Conservation (phyloP, 2,113 vertebrate species). For the Sphyrna mokarran region DNA sequence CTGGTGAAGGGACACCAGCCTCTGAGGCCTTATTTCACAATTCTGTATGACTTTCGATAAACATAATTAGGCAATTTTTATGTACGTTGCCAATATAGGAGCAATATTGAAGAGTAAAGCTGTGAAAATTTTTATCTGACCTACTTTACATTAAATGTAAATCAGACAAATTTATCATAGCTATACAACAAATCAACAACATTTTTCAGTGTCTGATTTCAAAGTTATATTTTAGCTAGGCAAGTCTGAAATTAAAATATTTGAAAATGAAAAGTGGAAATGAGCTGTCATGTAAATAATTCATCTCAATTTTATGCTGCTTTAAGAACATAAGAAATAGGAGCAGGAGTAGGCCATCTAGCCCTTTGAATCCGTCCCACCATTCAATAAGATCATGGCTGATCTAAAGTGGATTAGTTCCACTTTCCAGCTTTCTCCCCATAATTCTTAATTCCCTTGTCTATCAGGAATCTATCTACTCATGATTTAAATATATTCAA, state of each 20-base stretch:
- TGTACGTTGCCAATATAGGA: background rate
- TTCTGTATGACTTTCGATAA: background rate
- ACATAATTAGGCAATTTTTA: background rate
- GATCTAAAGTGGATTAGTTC: no score
- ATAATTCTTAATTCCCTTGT: no score
- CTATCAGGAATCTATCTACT: no score
- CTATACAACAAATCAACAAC: background rate
- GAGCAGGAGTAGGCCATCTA: no score
- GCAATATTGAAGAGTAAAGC: background rate
- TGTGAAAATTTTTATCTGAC: background rate
- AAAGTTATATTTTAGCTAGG: background rate
- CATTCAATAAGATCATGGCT: no score
- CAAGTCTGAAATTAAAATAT: background rate
- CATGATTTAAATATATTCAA: no score
- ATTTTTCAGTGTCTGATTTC: background rate
- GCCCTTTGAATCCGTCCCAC: no score
- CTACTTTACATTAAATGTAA: background rate
- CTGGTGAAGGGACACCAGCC: no score
- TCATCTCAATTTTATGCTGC: background rate
- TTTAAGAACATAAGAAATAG: no score
- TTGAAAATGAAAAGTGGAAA: background rate
- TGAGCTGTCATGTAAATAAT: background rate
- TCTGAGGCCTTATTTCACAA: no score
- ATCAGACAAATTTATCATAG: background rate
- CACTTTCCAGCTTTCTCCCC: no score